These are phyloP conservation scores for Leptonema lineaticorne DNA, from an alignment of 1,140 invertebrate genomes.

Conservation along the genomic window DNA sequence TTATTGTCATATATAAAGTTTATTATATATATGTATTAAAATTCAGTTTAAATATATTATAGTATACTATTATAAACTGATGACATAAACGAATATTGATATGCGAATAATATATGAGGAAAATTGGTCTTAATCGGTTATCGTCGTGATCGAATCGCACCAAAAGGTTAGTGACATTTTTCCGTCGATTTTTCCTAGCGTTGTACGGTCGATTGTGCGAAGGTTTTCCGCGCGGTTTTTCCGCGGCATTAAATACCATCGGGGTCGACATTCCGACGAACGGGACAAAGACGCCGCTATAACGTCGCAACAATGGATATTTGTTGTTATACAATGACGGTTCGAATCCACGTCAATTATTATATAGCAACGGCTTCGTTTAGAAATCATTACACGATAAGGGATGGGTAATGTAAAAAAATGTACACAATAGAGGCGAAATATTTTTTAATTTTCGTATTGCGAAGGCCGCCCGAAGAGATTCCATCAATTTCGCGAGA, in stretches of 20 bases:
- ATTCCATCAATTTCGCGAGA: slow-evolving; percentile 10
- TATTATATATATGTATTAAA: no score
- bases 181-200: neutral
- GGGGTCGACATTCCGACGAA: neutral
- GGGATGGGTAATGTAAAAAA: no score
- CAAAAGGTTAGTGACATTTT: neutral
- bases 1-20: no score
- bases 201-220: neutral
- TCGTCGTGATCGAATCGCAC: neutral
- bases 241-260: neutral
- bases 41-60: no score
- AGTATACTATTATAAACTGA: no score
- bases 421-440: no score
- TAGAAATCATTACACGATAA: slow-evolving; percentile 11
- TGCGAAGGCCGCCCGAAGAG: neutral
- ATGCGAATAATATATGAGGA: no score
- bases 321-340: neutral
- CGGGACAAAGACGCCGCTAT: neutral
- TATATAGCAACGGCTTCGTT: no score
- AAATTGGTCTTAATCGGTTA: no score
- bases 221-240: neutral
- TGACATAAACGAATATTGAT: no score
- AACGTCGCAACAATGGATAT: neutral
- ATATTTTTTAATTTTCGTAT: slow-evolving; percentile 29
- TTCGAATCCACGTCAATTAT: neutral